Evolutionary conservation across 2,113 vertebrate genomes (phyloP), one percentile per base, ranked within the genome.

Genomic region (Ancistrus triradiatus): DNA sequence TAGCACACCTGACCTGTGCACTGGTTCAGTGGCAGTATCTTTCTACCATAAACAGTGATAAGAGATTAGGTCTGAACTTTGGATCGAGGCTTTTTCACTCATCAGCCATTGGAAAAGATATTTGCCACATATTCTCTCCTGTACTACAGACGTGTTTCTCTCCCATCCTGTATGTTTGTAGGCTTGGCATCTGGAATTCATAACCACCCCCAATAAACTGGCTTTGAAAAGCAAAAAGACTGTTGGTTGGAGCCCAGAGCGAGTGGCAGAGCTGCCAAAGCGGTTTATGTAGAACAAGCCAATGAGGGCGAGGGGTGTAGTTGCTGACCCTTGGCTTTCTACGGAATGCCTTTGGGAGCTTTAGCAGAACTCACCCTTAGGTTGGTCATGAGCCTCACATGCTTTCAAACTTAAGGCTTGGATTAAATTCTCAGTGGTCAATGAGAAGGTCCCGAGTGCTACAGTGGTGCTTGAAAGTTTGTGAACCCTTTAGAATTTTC

Each of bases 101-200:
- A 22, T 40, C 11, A n/a, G 8, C 4, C 3, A n/a, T 11, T 13
- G 8, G 53, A 15, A 57, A 25, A n/a, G 6, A 21, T 31, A n/a
- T 31, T 31, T 4, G 27, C 7, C 7, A 3, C 3, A 31, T 31
- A 7, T 31, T 31, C 27, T 31, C 27, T 31, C 27, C 27, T 7
- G 3, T 31, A 4, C 7, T 22, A 17, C 7, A 14, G 13, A n/a
- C 43, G 38, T 17, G 13, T 15, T 42, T 42, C 19, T 8, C 24
- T 6, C 13, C 18, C 27, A 17, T 22, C 13, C n/a, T 18, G 13
- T 31, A 61, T 76, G 65, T 69, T 78, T 73, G 2, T 5, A 58
- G 31, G 31, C 40, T 46, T 48, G 33, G 58, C 83, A 85, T 81
- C 81, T 85, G 84, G 80, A 79, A 74, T 40, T 48, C 61, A 28